Base-by-base conservation (phyloP, 2,797 vertebrate species). In the Agapornis canus region DNA sequence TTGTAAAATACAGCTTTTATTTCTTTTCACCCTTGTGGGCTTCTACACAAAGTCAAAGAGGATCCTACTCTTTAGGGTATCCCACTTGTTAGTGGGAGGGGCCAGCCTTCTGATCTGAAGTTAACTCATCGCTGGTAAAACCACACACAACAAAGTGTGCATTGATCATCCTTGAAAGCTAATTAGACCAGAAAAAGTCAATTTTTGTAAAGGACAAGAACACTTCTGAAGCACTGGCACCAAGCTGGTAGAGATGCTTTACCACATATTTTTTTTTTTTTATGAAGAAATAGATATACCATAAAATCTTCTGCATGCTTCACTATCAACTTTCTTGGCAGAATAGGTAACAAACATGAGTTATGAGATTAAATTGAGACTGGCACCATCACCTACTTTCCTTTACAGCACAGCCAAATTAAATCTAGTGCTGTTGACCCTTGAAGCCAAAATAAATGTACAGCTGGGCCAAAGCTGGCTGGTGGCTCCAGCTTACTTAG, bases 401-500 rank as follows among this genome's bases (percentile, higher is more conserved):
- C 79, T 92, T 81, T 92, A 75, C 87, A 82, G 47, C 31, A 57
- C 14, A 82, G 95, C 92, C 96, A 97, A 97, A 84, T 94, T 96
- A 81, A 95, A 71, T 86, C 92, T 93, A 92, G 32, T 68, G 73
- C 71, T 92, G 73, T 92, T 96, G 92, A 91, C 69, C 81, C 66
- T 81, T 81, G 86, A 93, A 95, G 95, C 95, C 96, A 97, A 98
- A 95, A 97, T 91, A 97, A 98, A 97, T 29, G 75, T 13, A 82
- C 35, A 45, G 69, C 87, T 93, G 86, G 82, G 82, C 95, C 14
- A 47, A 96, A 92, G 76, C 5, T 82, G 83, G 49, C 88, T 92
- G 86, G 69, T 52, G 82, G 71, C 49, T 94, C 72, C 83, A 31
- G 19, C 26, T 78, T 6, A 27, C 77, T 90, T 77, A 71, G 47